Base-by-base conservation (phyloP, 2,888 invertebrate species). In the Aphidoletes aphidimyza region DNA sequence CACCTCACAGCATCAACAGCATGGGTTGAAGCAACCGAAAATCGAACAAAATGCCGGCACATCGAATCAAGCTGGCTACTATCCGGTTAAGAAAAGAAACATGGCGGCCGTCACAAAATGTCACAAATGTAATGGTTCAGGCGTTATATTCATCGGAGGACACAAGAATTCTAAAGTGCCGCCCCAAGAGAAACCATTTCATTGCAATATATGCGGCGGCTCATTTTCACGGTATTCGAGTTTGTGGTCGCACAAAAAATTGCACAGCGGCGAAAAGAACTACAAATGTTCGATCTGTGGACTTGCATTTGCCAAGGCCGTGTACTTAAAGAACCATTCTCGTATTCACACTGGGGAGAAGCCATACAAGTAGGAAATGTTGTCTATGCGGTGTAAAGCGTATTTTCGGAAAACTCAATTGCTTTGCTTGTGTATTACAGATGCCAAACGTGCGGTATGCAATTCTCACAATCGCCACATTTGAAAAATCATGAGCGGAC, bases 251-350 rank as follows among this genome's bases (percentile, higher is more conserved):
- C 96, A 96, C 89, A 96, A 96, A 90, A 94, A 96, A 88, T 91
- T 96, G 86, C 96, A 96, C 89, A 95, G 81, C 37, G 81, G 83
- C 17, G 90, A 90, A 86, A 96, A 96, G 89, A 96, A 96, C 88
- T 96, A 96, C 90, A 96, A 96, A 90, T 96, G 96, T 90, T 94
- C 94, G 86, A 95, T 96, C 86, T 96, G 96, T 89, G 96, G 96
- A 22, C 92, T 96, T 88, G 95, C 96, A 49, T 96, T 96, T 89
- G 96, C 96, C 85, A 96, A 96, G 89, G 96, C 96, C 85, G 96
- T 96, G n/a, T 96, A 96, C 91, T 91, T 96, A 86, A 96, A 96
- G 89, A 96, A 96, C 89, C 96, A 96, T 89, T 95, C 95, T 84
- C 92, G 96, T 87, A 96, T 96, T 87, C 96, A 96, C 87, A 96